These are phyloP conservation scores for Leucosticte australis DNA, from an alignment of 2,113 vertebrate genomes.

Conservation along the genomic window DNA sequence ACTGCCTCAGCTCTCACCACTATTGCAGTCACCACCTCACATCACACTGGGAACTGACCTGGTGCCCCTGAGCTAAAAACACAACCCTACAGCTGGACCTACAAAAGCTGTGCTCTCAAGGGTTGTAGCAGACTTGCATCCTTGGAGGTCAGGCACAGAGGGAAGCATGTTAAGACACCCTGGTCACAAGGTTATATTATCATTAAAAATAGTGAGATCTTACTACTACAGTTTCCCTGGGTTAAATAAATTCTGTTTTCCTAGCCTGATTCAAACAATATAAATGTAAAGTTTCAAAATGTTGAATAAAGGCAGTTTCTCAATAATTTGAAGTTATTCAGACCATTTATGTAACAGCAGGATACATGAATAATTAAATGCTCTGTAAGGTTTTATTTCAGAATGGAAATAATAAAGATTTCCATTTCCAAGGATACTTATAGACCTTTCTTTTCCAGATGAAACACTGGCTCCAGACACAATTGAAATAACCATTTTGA, in stretches of 20 bases:
- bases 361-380: conserved; percentile 55
- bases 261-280: background rate
- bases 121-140: background rate
- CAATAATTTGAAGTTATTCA: conserved; percentile 29
- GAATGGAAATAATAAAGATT: background rate
- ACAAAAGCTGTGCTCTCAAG: conserved; percentile 2
- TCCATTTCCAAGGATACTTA: conserved; percentile 26
- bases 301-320: conserved; percentile 33
- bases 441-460: conserved; percentile 19
- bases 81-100: conserved; percentile 38
- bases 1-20: background rate
- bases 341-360: conserved; percentile 18
- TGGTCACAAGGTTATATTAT: conserved; percentile 49
- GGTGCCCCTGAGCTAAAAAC: conserved; percentile 12
- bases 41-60: background rate
- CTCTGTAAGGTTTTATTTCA: conserved; percentile 36
- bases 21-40: background rate
- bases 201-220: conserved; percentile 50
- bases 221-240: conserved; percentile 20
- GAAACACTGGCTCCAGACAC: conserved; percentile 35
- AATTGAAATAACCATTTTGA: conserved; percentile 55
- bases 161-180: background rate
- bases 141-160: conserved; percentile 25
- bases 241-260: conserved; percentile 45
- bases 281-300: conserved; percentile 1